Base-by-base conservation (phyloP, 2,113 vertebrate species). In the Odocoileus virginianus region DNA sequence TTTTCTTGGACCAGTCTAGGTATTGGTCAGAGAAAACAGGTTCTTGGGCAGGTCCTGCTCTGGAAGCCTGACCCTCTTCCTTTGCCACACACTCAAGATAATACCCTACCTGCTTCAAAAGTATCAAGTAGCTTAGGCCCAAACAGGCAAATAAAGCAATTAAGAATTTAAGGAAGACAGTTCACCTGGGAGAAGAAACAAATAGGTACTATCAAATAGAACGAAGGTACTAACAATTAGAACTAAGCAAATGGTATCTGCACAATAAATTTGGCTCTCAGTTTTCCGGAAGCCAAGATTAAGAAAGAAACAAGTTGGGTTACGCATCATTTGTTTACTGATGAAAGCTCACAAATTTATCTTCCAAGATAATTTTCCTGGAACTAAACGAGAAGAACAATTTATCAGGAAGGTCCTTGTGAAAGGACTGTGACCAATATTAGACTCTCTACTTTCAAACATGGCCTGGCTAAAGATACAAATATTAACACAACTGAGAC, bases 311-410 rank as follows among this genome's bases (percentile, higher is more conserved):
- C 14, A 94, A 91, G 25, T 27, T 96, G 61, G 64, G 28, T 81
- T 93, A 60, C 15, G 89, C 47, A 95, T 92, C 45, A 91, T 94
- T 92, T 95, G n/a, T 95, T 98, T 97, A 92, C 81, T 74, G 36
- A 96, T 57, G 40, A 97, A 98, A 98, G 54, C 57, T 55, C 47
- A 96, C 87, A 89, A 58, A 96, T 87, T 96, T 93, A 95, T 95
- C 96, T 94, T 97, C 45, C 61, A 74, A 92, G 74, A 76, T 64
- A 96, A 87, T 82, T 89, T 96, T 97, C 94, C 89, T 90, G 87
- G 90, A 96, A 97, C 71, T 94, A 87, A 95, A 89, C 2, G 74
- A 0, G 1, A 95, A 57, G 43, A 91, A 92, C 16, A 89, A 96
- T 87, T 91, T 97, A 94, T 94, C 71, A 78, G 61, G 36, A 96